phyloP scores from a whole-genome alignment of 2,888 invertebrate genomes.

The Opisthograptis luteolata region DNA sequence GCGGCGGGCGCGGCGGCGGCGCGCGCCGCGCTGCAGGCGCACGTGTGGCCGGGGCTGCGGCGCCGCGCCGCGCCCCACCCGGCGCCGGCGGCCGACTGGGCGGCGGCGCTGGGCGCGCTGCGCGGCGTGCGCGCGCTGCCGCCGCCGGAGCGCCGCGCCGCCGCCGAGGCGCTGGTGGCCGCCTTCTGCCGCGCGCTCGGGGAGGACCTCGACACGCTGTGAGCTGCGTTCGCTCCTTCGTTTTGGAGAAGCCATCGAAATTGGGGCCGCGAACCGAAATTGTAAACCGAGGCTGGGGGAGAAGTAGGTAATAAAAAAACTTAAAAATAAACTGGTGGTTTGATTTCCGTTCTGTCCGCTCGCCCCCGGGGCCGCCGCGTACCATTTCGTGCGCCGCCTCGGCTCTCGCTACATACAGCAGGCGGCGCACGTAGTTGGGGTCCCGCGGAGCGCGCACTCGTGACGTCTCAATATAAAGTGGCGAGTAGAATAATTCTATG shows the following conservation, averaged over 20 bases:
- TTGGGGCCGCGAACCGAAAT: neutral
- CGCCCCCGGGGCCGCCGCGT: too few relatives aligned
- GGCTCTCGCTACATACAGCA: too few relatives aligned
- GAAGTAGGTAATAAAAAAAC: too few relatives aligned
- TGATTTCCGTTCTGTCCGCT: too few relatives aligned
- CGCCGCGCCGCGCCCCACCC: slow-evolving; percentile 88
- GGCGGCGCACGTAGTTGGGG: too few relatives aligned
- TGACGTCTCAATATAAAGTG: too few relatives aligned
- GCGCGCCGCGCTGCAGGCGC: slow-evolving; percentile 44
- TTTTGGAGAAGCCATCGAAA: too few relatives aligned
- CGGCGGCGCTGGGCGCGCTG: slow-evolving; percentile 25
- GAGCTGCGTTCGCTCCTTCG: neutral
- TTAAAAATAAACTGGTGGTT: too few relatives aligned
- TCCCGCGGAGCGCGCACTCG: too few relatives aligned
- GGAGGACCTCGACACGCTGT: neutral
- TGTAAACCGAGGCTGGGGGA: too few relatives aligned
- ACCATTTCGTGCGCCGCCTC: too few relatives aligned
- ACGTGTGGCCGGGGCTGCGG: slow-evolving; percentile 71
- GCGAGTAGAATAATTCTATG: too few relatives aligned
- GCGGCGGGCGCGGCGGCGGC: slow-evolving; percentile 68
- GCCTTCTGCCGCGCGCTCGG: slow-evolving; percentile 13
- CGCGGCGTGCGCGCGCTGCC: slow-evolving; percentile 41
- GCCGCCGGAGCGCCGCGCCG: slow-evolving; percentile 37
- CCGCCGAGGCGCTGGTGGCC: slow-evolving; percentile 21
- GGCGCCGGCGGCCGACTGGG: slow-evolving; percentile 9